Evolutionary conservation across 1,140 invertebrate genomes (phyloP).

Genomic region (Callitettix versicolor): DNA sequence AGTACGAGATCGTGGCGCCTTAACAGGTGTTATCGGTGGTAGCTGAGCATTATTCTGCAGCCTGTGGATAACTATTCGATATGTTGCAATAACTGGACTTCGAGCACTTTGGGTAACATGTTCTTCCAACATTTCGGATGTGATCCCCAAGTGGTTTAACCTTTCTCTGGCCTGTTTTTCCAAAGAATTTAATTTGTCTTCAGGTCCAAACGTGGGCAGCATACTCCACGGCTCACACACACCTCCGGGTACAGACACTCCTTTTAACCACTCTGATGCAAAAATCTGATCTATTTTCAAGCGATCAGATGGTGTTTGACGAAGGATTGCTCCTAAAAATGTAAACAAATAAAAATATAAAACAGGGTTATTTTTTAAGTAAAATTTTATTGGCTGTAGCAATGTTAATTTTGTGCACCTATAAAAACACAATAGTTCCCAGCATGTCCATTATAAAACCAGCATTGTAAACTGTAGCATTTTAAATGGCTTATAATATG

Average conservation of each 20-base stretch:
- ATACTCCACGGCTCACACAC: conserved; percentile 24
- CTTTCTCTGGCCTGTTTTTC: conserved; percentile 27
- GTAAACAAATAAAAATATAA: no score
- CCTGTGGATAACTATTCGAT: conserved; percentile 45
- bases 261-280: conserved; percentile 40
- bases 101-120: conserved; percentile 36
- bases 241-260: conserved; percentile 29
- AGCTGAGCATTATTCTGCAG: conserved; percentile 26
- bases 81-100: conserved; percentile 45
- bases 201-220: conserved; percentile 19
- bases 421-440: no score
- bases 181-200: conserved; percentile 15
- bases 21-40: conserved; percentile 8
- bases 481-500: no score
- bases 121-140: conserved; percentile 37
- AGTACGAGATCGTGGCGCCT: conserved; percentile 19
- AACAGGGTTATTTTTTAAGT: no score
- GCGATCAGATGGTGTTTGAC: conserved; percentile 38
- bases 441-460: no score
- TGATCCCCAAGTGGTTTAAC: conserved; percentile 42
- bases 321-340: conserved; percentile 37
- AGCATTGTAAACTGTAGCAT: no score
- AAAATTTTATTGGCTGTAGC: no score
- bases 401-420: no score
- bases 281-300: conserved; percentile 39